These are phyloP conservation scores for Papilio polytes DNA, from an alignment of 1,140 invertebrate species.

Conservation along the genomic window DNA sequence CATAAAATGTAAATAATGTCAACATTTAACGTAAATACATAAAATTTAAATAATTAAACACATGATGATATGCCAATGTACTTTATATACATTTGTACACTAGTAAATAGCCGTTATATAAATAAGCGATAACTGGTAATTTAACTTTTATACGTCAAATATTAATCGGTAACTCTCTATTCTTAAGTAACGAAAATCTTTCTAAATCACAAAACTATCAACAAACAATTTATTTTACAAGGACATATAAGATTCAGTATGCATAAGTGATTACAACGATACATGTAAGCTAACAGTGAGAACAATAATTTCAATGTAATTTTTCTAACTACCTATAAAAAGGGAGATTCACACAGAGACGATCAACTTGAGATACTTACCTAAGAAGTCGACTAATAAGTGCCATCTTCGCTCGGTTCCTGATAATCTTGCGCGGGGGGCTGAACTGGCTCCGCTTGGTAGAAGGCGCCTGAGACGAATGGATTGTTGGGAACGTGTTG, in stretches of 20 bases:
- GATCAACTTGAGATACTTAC: conserved; percentile 30
- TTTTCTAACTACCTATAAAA: conserved; percentile 59
- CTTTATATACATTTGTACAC: conserved; percentile 73
- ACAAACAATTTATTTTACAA: conserved; percentile 27
- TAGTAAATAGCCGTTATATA: conserved; percentile 52
- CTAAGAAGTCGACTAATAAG: conserved; percentile 73
- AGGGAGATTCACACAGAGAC: conserved; percentile 42
- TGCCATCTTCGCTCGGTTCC: conserved; percentile 84
- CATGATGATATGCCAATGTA: conserved; percentile 74
- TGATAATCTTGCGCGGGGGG: conserved; percentile 85
- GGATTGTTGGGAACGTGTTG: conserved; percentile 86
- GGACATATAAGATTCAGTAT: conserved; percentile 19
- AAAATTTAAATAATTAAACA: conserved; percentile 41
- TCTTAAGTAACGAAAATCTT: background rate
- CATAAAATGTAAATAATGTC: conserved; percentile 38
- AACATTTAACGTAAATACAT: conserved; percentile 30
- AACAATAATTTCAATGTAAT: conserved; percentile 55
- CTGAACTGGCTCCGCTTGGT: conserved; percentile 84
- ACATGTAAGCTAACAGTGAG: conserved; percentile 60
- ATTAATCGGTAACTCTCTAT: background rate
- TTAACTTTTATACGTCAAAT: background rate
- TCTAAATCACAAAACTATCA: conserved; percentile 29
- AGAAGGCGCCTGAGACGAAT: conserved; percentile 82
- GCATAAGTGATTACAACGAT: conserved; percentile 47
- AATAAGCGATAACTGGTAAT: conserved; percentile 29